A percentile compares a stretch with the other conserved stretches of the same genome.
Conservation (phyloP, 1,140 invertebrate genomes). For the Hylaeus anthracinus region DNA sequence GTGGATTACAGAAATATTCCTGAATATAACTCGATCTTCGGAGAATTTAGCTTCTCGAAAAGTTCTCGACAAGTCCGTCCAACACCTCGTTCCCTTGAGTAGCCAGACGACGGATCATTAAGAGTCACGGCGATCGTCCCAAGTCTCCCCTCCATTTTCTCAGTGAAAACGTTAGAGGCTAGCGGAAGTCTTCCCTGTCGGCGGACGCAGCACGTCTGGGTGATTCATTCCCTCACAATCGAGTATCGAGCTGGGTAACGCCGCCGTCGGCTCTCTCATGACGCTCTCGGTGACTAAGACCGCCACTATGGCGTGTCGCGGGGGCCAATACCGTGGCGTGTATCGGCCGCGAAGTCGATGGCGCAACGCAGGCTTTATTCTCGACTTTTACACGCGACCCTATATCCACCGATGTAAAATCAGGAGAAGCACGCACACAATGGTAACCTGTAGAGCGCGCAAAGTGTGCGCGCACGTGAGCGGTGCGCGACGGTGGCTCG, state of each 20-base stretch:
- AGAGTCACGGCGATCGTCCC: conserved; percentile 19
- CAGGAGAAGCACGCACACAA: neutral
- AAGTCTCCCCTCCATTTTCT: neutral
- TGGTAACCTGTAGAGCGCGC: neutral
- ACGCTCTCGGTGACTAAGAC: conserved; percentile 67
- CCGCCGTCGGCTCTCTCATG: conserved; percentile 61
- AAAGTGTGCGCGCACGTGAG: neutral
- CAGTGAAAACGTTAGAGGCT: conserved; percentile 22
- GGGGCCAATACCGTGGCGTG: conserved; percentile 50
- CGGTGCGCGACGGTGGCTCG: conserved; percentile 20
- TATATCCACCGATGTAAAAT: conserved; percentile 28
- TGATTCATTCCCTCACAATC: conserved; percentile 52
- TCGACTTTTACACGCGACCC: conserved; percentile 41
- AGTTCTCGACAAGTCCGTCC: neutral
- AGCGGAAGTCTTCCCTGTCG: conserved; percentile 45
- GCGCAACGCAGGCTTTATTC: conserved; percentile 58
- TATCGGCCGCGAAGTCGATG: conserved; percentile 49
- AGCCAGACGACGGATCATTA: conserved; percentile 10
- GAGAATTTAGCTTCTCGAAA: no score
- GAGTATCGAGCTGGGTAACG: conserved; percentile 18
- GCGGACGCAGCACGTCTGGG: conserved; percentile 21
- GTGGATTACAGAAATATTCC: no score
- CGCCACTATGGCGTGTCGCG: conserved; percentile 43
- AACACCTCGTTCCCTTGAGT: no score
- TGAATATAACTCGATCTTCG: no score